A percentile compares a stretch with the other conserved stretches of the same genome.
Conservation (phyloP, 2,888 invertebrate species). For the Noctua comes region DNA sequence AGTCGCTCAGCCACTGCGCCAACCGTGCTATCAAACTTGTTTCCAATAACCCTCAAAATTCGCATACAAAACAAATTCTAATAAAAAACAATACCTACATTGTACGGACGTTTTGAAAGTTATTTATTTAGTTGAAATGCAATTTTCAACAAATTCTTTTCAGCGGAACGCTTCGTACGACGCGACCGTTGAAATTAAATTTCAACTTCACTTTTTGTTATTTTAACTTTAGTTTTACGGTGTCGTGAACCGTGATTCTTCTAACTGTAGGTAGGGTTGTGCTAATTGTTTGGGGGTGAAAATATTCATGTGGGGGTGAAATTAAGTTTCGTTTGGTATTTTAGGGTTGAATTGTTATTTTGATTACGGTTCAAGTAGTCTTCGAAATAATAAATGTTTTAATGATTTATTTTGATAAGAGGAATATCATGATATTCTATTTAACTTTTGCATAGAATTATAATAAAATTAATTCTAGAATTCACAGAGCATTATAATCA, state of each 20-base stretch:
- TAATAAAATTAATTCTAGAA: neutral
- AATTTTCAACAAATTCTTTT: constrained; percentile 44
- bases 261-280: constrained; percentile 43
- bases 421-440: neutral
- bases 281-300: neutral
- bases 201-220: constrained; percentile 48
- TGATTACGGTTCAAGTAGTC: constrained; percentile 7
- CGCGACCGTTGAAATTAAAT: constrained; percentile 54
- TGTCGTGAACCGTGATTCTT: constrained; percentile 23
- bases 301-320: constrained; percentile 3
- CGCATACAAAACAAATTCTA: neutral
- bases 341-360: constrained; percentile 24
- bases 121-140: constrained; percentile 34
- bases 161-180: constrained; percentile 11
- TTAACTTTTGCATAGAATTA: neutral
- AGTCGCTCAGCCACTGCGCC: too few relatives aligned
- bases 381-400: neutral
- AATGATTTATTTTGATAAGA: neutral
- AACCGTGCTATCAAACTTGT: neutral
- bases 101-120: neutral
- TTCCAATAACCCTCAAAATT: neutral
- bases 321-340: constrained; percentile 16
- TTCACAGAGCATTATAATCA: neutral
- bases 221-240: constrained; percentile 52
- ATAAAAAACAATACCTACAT: neutral